Base-by-base conservation (phyloP, 1,140 invertebrate genomes). In the Sinella curviseta region DNA sequence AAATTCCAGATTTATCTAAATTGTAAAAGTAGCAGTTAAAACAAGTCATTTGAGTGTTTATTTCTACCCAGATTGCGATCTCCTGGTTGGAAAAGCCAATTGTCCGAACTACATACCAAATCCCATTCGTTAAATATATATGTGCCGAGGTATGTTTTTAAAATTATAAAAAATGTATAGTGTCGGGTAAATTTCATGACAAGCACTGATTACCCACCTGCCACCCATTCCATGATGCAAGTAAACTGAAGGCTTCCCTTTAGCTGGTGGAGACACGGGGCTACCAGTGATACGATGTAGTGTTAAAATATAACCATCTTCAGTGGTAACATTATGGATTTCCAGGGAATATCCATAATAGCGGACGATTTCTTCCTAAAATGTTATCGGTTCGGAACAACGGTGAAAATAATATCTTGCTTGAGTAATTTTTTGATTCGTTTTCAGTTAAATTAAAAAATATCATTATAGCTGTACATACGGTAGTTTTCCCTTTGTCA, bases 241-340 rank as follows among this genome's bases (percentile, higher is more conserved):
- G 26, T 20, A 34, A 34, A 74, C 70, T 74, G 70, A 12, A 8
- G 30, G 30, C 30, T 74, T 74, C 30, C 34, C 70, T 24, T 8
- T 8, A 34, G 30, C 70, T 14, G 30, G 26, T 16, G 70, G 70
- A 12, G 70, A 74, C 26, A 16, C 8, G 4, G 70, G 70, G 16
- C 70, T 24, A 36, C 30, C 30, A 34, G 70, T 31, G 4, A 74
- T 74, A 8, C 70, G 30, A 74, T 74, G 26, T 4, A 74, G 3
- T 31, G 30, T 36, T 24, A 74, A 31, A 28, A 74, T 74, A 36
- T 74, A 74, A 36, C 70, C 70, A 26, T 74, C 70, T 12, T 8
- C 16, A 14, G 70, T 74, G 8, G 70, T 74, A 3, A 74, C 70
- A 26, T 28, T 60, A 60, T 60, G 57, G 24, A 60, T 26, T 26